These are phyloP conservation scores for Drosophila prostipennis DNA, from an alignment of 2,888 invertebrate genomes.

Conservation along the genomic window DNA sequence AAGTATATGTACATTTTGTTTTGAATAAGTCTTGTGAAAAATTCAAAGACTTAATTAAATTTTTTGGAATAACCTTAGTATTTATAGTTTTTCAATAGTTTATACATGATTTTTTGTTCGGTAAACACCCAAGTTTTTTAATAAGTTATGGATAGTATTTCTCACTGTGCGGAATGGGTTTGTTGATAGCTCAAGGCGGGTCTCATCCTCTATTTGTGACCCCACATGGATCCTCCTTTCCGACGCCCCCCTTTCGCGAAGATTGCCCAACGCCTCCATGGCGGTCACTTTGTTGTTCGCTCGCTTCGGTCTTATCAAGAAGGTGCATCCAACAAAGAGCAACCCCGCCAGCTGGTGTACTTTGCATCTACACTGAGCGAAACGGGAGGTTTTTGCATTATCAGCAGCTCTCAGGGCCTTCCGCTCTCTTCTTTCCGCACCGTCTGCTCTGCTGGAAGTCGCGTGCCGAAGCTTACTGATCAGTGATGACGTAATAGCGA, in stretches of 20 bases:
- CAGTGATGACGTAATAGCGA: not conserved
- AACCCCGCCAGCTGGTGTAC: constrained; percentile 37
- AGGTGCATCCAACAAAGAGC: constrained; percentile 45
- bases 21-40: too few species aligned
- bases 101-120: too few species aligned
- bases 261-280: constrained; percentile 11
- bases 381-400: constrained; percentile 30
- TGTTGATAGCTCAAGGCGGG: constrained; percentile 11
- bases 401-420: constrained; percentile 40
- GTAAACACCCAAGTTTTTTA: too few species aligned
- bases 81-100: too few species aligned
- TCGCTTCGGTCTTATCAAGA: constrained; percentile 21
- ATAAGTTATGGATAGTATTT: not conserved
- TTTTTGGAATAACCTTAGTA: too few species aligned
- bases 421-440: not conserved
- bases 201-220: constrained; percentile 16
- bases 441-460: constrained; percentile 3
- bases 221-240: constrained; percentile 1
- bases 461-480: constrained; percentile 2
- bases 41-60: too few species aligned
- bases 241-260: not conserved
- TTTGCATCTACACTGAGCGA: constrained; percentile 60
- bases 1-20: too few species aligned
- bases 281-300: constrained; percentile 38
- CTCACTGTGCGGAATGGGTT: constrained; percentile 2